phyloP scores from a whole-genome alignment of 1,140 invertebrate species.

The Maconellicoccus hirsutus region DNA sequence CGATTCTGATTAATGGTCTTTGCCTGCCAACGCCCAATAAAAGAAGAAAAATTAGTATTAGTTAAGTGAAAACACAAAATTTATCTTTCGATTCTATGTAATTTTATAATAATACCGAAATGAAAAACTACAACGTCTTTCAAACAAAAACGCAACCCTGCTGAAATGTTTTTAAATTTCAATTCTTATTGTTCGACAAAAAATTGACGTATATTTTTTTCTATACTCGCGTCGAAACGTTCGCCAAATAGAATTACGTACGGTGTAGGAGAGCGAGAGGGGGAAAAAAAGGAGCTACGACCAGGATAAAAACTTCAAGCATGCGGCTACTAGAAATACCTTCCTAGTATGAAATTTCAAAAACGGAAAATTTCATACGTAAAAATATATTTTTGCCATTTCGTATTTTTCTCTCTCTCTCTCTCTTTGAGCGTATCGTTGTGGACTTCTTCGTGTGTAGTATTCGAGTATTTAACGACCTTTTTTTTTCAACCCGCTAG shows the following conservation, averaged over 20 bases:
- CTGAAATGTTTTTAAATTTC: conserved; percentile 15
- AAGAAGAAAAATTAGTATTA: conserved; percentile 23
- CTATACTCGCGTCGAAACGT: too few relatives aligned
- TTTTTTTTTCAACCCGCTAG: not conserved
- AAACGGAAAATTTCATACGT: too few relatives aligned
- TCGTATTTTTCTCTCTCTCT: too few relatives aligned
- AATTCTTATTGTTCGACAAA: not conserved
- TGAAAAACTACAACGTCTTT: not conserved
- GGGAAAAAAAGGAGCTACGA: too few relatives aligned
- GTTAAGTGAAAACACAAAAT: conserved; percentile 17
- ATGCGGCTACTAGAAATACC: too few relatives aligned
- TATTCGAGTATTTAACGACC: not conserved
- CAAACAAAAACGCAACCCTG: not conserved
- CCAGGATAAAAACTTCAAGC: too few relatives aligned
- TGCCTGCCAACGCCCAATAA: conserved; percentile 19
- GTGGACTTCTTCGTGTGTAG: not conserved
- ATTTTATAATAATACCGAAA: conserved; percentile 11
- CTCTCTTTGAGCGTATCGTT: too few relatives aligned
- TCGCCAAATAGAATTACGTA: too few relatives aligned
- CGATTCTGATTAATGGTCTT: conserved; percentile 22
- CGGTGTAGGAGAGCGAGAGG: too few relatives aligned
- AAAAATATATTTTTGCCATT: too few relatives aligned
- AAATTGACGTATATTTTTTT: conserved; percentile 1
- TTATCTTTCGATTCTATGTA: conserved; percentile 13
- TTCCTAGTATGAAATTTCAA: too few relatives aligned